These are phyloP conservation scores for Mythimna lalbum DNA, from an alignment of 2,888 invertebrate genomes.

Conservation along the genomic window DNA sequence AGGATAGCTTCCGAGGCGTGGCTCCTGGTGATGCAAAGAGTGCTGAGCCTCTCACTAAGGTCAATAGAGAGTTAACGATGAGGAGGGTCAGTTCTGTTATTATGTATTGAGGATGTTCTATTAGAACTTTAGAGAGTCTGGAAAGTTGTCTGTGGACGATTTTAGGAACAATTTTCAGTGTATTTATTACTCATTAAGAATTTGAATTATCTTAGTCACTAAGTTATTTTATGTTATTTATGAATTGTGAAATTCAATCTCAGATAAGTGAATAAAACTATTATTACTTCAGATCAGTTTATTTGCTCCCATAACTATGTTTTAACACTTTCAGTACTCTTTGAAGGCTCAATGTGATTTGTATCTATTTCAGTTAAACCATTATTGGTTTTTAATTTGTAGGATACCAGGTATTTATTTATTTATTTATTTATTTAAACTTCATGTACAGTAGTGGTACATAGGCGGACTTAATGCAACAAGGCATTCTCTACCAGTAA, in stretches of 20 bases:
- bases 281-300: slow-evolving; percentile 43
- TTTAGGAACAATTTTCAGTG: slow-evolving; percentile 5
- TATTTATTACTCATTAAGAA: slow-evolving; percentile 10
- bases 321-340: slow-evolving; percentile 56
- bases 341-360: background rate
- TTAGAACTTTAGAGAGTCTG: background rate
- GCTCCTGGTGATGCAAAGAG: slow-evolving; percentile 72
- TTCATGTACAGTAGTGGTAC: too few species aligned
- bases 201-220: slow-evolving; percentile 34
- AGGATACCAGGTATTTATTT: background rate
- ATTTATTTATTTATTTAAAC: too few species aligned
- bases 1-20: slow-evolving; percentile 87
- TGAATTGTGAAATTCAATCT: slow-evolving; percentile 56
- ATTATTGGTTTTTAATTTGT: background rate
- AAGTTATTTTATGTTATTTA: slow-evolving; percentile 50
- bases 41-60: slow-evolving; percentile 75
- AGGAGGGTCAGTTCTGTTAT: slow-evolving; percentile 84
- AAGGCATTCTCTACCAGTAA: too few species aligned
- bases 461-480: too few species aligned
- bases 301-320: slow-evolving; percentile 38
- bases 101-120: slow-evolving; percentile 73
- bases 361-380: background rate
- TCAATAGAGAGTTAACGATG: slow-evolving; percentile 69
- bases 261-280: slow-evolving; percentile 54
- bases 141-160: background rate